Conservation (phyloP, 2,113 vertebrate genomes). For the Copsychus sechellarum region DNA sequence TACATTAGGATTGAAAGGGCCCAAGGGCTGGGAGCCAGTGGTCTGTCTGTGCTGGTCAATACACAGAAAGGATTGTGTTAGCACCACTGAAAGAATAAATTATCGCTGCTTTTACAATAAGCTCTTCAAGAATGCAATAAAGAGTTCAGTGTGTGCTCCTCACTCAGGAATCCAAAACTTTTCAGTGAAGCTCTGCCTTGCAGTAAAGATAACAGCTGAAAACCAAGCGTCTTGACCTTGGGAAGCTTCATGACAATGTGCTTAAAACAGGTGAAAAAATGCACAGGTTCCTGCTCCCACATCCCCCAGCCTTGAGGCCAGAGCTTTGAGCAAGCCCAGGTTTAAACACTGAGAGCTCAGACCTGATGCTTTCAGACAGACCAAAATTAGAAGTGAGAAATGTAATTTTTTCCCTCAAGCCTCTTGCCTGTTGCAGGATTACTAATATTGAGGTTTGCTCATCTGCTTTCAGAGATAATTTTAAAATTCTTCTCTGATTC, state of each 20-base stretch:
- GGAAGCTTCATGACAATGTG: slow-evolving; percentile 38
- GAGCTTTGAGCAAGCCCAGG: not conserved
- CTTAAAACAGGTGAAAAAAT: slow-evolving; percentile 56
- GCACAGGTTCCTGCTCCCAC: not conserved
- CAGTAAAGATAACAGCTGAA: slow-evolving; percentile 69
- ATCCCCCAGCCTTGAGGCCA: not conserved
- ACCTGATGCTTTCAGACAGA: not conserved
- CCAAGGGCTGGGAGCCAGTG: slow-evolving; percentile 40
- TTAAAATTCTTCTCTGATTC: not conserved
- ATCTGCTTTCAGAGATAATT: not conserved
- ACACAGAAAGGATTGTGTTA: slow-evolving; percentile 67
- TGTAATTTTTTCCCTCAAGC: not conserved
- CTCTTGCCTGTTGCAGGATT: not conserved
- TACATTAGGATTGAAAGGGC: slow-evolving; percentile 5
- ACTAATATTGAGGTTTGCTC: not conserved
- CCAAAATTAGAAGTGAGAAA: not conserved
- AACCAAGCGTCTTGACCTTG: slow-evolving; percentile 47
- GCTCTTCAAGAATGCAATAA: slow-evolving; percentile 67
- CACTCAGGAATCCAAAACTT: slow-evolving; percentile 69
- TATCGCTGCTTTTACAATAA: slow-evolving; percentile 65
- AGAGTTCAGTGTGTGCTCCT: slow-evolving; percentile 64
- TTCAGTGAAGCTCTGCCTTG: slow-evolving; percentile 55
- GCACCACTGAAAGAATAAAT: slow-evolving; percentile 64
- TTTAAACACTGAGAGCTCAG: not conserved
- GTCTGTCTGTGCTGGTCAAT: slow-evolving; percentile 57